Evolutionary conservation across 2,113 vertebrate genomes (phyloP).

Genomic region (Strix uralensis): DNA sequence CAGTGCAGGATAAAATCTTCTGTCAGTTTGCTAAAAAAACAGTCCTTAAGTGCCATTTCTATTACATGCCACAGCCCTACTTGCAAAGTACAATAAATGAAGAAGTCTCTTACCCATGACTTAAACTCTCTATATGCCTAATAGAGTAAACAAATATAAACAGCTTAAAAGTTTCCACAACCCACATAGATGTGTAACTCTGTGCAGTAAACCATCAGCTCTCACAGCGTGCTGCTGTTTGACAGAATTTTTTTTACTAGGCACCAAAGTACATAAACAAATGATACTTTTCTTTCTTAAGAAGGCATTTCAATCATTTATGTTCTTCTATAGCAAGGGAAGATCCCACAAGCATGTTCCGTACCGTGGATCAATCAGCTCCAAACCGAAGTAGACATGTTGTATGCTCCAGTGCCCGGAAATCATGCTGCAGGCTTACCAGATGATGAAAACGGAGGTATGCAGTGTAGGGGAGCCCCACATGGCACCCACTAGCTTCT

Average conservation of each 20-base stretch:
- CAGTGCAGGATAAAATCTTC: constrained; percentile 62
- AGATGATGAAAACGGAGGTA: constrained; percentile 89
- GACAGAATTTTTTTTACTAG: constrained; percentile 44
- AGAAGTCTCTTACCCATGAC: neutral
- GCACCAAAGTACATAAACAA: constrained; percentile 69
- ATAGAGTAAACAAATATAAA: constrained; percentile 26
- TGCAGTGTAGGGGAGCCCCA: constrained; percentile 79
- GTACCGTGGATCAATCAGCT: constrained; percentile 88
- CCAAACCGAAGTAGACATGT: constrained; percentile 85
- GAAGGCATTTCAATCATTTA: constrained; percentile 83
- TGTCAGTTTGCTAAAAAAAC: constrained; percentile 57
- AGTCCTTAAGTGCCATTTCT: constrained; percentile 52
- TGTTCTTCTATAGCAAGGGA: constrained; percentile 69
- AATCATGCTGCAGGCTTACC: constrained; percentile 86
- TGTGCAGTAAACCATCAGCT: constrained; percentile 23
- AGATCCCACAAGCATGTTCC: constrained; percentile 82
- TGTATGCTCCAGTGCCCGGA: constrained; percentile 84
- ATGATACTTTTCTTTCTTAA: constrained; percentile 67
- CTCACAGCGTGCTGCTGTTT: neutral
- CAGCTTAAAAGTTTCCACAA: constrained; percentile 3
- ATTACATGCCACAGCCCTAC: constrained; percentile 7
- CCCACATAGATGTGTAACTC: neutral
- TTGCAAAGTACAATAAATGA: constrained; percentile 28
- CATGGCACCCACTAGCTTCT: constrained; percentile 80
- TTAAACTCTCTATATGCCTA: constrained; percentile 12